phyloP scores from a whole-genome alignment of 2,113 vertebrate species.

The Glaucomys volans region DNA sequence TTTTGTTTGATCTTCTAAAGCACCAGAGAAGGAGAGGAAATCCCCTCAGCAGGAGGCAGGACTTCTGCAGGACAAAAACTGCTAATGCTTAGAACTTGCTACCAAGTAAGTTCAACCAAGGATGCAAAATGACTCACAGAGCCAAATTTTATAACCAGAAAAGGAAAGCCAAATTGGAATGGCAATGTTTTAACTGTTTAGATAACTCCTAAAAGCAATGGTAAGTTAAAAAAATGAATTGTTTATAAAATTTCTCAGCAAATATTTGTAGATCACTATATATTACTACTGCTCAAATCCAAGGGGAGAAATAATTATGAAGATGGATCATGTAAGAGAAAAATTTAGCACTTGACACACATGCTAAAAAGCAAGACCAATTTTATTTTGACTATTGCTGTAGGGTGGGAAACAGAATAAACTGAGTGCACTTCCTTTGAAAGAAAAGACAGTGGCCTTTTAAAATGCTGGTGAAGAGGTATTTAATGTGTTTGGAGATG shows the following conservation, averaged over 20 bases:
- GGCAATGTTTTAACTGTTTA: not conserved
- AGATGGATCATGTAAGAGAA: not conserved
- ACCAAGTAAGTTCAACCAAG: not conserved
- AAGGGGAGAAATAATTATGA: not conserved
- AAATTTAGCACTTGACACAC: not conserved
- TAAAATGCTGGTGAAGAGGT: not conserved
- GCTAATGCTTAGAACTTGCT: not conserved
- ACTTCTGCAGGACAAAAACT: not conserved
- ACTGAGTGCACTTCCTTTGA: not conserved
- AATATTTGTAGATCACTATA: not conserved
- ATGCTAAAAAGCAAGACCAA: not conserved
- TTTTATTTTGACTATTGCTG: not conserved
- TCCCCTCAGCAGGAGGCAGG: not conserved
- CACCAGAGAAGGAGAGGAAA: not conserved
- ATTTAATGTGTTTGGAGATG: too few species aligned
- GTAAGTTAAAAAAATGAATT: not conserved
- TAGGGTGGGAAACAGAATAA: not conserved
- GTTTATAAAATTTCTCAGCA: not conserved
- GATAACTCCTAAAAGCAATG: not conserved
- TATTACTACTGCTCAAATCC: not conserved
- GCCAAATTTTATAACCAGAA: constrained; percentile 12
- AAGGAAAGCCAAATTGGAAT: not conserved
- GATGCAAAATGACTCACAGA: not conserved
- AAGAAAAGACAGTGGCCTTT: not conserved
- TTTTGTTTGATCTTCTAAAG: constrained; percentile 56